Evolutionary conservation across 2,113 vertebrate genomes (phyloP), one percentile per base, ranked within the genome.

Genomic region (Mungos mungo): DNA sequence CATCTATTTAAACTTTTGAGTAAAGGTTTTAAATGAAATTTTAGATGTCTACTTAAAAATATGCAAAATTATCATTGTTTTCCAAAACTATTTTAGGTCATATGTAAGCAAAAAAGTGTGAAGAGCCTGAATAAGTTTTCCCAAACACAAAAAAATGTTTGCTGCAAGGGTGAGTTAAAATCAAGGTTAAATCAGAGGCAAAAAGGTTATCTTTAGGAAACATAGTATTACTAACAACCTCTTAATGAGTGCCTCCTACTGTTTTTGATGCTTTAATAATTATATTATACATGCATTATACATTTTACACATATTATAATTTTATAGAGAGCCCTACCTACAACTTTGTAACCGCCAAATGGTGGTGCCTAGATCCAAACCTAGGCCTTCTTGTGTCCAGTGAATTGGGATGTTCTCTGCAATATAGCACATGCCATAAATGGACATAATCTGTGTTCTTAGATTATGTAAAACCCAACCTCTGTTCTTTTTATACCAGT

Each of bases 51-150:
- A 1, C 90, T 86, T 72, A 35, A 65, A 90, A 76, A 74, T 90
- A n/a, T n/a, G 76, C 12, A 63, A 50, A 82, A 54, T 19, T 83
- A 33, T 69, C 79, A 7, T 83, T 76, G 66, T 89, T 89, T 87
- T 82, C 68, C 60, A 76, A 90, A 92, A n/a, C 69, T 88, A 87
- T 68, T 85, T 96, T 96, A 50, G 45, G 13, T 63, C 83, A 33
- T 47, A 3, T 88, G 3, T 96, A 50, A 93, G 18, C 25, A 76
- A 71, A 92, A 92, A 92, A 47, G 3, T 72, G 14, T n/a, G 21
- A 90, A 87, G 47, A 81, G 16, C 23, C 68, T 76, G 47, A 72
- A 19, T 81, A 57, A 74, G 21, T 96, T 88, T 96, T 92, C 31
- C 27, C 23, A 87, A 68, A 72, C 19, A 88, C 11, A 93, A 60